A percentile compares a stretch with the other conserved stretches of the same genome.
These are phyloP conservation scores for Latrodectus hesperus DNA, from an alignment of 2,888 invertebrate genomes.

Conservation along the genomic window DNA sequence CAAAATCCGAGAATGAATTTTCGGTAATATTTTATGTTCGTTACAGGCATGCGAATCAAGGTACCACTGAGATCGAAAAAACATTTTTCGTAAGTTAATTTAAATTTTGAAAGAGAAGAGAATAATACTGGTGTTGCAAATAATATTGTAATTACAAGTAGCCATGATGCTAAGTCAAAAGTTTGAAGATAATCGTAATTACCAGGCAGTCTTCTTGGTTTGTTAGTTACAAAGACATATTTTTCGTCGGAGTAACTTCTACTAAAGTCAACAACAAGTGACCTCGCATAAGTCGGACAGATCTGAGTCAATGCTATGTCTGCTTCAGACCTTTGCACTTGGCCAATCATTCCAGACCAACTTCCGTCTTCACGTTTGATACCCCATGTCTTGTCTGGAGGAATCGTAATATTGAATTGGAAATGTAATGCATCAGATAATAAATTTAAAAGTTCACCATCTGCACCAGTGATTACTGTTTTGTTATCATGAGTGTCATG, in stretches of 20 bases:
- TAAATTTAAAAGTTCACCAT: background rate
- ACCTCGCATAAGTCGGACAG: background rate
- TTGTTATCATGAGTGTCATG: too few species aligned
- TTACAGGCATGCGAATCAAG: background rate
- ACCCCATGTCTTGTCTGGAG: background rate
- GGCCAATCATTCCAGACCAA: conserved; percentile 20
- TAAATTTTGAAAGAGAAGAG: background rate
- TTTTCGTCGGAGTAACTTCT: background rate
- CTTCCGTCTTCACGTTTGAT: background rate
- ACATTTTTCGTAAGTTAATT: background rate
- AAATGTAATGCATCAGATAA: background rate
- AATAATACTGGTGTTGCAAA: background rate
- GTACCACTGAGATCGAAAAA: background rate
- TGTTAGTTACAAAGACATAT: background rate
- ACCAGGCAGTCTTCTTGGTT: background rate
- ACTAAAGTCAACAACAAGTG: background rate
- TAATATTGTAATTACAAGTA: background rate
- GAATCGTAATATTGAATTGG: background rate
- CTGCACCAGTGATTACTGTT: background rate
- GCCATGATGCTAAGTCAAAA: background rate
- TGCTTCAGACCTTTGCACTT: background rate
- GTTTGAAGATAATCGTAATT: background rate
- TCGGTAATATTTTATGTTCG: background rate
- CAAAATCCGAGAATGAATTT: background rate
- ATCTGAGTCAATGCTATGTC: background rate